Evolutionary conservation across 1,140 invertebrate species (phyloP), one percentile per base, ranked within the genome.

Genomic region (Cepaea nemoralis): DNA sequence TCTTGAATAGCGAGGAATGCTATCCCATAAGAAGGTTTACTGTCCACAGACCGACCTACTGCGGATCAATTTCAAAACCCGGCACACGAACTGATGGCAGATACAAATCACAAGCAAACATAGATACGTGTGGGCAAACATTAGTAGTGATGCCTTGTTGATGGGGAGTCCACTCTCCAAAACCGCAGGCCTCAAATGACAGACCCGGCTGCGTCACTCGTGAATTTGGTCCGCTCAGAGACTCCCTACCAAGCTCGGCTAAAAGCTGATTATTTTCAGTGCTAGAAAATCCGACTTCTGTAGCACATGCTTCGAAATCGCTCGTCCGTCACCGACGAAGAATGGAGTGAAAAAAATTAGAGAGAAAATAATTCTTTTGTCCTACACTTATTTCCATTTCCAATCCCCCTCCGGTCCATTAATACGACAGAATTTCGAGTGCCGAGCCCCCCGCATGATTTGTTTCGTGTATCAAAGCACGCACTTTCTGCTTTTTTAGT

Each of bases 221-320:
- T 70, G 35, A 70, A 70, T 70, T 8, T 10, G 37, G 39, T 42
- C 37, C 37, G 35, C 69, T 27, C 22, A 40, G 69, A 22, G 37
- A 22, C 27, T 31, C 69, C 69, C 69, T 6, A 22, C 6, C 24
- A 42, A 12, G 69, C 69, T 6, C 19, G 14, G 35, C 66, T 70
- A 12, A 70, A 70, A 70, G 16, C 12, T 70, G 33, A 70, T 70
- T 70, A 70, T 42, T 40, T 40, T 42, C 37, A 37, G 6, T 40
- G 39, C 69, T 70, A 70, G 69, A 70, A 70, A 70, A 39, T 70
- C 69, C 69, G 33, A 70, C 35, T 70, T 69, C 63, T 69, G 22
- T 22, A 55, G 5, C 50, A 8, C 37, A 12, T 39, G 66, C 66
- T 33, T 39, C 14, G 5, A 69, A 31, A 14, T 69, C 14, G 6